Base-by-base conservation (phyloP, 2,888 invertebrate species). In the Lydus trimaculatus region DNA sequence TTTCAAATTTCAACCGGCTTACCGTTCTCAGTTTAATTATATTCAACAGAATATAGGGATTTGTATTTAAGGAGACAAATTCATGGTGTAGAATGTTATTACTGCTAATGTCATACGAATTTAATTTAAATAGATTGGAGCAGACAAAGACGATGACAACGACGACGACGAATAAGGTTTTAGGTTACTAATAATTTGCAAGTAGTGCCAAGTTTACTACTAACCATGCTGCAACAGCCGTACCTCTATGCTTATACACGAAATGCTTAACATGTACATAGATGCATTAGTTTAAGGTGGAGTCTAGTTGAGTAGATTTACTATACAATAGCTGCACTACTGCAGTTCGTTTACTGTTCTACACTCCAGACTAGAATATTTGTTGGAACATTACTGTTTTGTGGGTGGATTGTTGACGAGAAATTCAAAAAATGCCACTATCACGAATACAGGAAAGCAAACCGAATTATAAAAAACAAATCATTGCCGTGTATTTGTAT, bases 101-200 rank as follows among this genome's bases (percentile, higher is more conserved):
- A 64, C 65, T 31, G 63, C 58, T 63, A 69, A 65, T 33, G 63
- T 66, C 66, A 66, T 61, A 66, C 66, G 66, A 69, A 69, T 69
- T 69, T 65, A 69, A 69, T 69, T 61, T 61, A 39, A 58, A 11
- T 31, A 64, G 64, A 68, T 66, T 65, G 56, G 59, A 63, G 1
- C 52, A 59, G 60, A 33, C 61, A 58, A 67, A 60, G n/a, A 17
- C 43, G n/a, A 43, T 17, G n/a, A n/a, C 43, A 3, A 17, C n/a
- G 3, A 33, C 4, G 33, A 67, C 43, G 33, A 48, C 58, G 61
- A 64, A 66, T 31, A 15, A 56, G 13, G 63, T 64, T 66, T 64
- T 66, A 61, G 70, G 64, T 58, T 66, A 59, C 66, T 66, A 70
- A 70, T 66, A 70, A 70, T 70, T 70, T 66, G 64, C 60, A 70